Evolutionary conservation across 35 echinoderm and acorn worm genomes (phyloP).

Genomic region (Hemicentrotus pulcherrimus): DNA sequence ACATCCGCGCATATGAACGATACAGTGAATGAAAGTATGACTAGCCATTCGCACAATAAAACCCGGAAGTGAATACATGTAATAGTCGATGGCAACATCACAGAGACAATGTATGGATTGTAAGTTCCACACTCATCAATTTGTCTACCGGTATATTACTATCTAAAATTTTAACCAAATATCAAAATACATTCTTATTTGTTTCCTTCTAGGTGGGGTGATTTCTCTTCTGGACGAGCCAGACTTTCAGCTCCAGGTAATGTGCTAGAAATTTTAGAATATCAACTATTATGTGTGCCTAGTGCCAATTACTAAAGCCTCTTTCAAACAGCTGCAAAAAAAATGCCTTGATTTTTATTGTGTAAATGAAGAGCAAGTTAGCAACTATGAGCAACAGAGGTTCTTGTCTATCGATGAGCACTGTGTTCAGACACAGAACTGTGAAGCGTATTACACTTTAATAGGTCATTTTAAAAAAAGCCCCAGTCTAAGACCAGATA

Average conservation of each 20-base stretch:
- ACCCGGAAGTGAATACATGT: too few species aligned
- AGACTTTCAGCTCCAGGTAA: slow-evolving; percentile 84
- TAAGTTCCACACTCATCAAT: not conserved
- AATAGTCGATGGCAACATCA: not conserved
- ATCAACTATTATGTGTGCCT: not conserved
- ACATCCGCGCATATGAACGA: not conserved
- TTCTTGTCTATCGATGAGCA: too few species aligned
- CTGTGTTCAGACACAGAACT: too few species aligned
- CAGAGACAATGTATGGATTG: not conserved
- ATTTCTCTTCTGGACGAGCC: slow-evolving; percentile 91
- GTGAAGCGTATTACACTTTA: too few species aligned
- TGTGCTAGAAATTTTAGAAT: not conserved
- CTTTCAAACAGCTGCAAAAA: not conserved
- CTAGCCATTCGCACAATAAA: too few species aligned
- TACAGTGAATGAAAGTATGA: too few species aligned
- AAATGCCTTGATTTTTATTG: not conserved
- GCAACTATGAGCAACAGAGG: not conserved
- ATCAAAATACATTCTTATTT: not conserved
- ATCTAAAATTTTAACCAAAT: not conserved
- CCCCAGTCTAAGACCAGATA: too few species aligned
- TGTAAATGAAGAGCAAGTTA: not conserved
- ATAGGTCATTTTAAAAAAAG: too few species aligned
- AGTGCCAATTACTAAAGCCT: not conserved
- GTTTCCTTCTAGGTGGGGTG: slow-evolving; percentile 72
- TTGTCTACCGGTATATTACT: not conserved